phyloP scores from a whole-genome alignment of 2,797 vertebrate species.

The Scolopax rusticola region DNA sequence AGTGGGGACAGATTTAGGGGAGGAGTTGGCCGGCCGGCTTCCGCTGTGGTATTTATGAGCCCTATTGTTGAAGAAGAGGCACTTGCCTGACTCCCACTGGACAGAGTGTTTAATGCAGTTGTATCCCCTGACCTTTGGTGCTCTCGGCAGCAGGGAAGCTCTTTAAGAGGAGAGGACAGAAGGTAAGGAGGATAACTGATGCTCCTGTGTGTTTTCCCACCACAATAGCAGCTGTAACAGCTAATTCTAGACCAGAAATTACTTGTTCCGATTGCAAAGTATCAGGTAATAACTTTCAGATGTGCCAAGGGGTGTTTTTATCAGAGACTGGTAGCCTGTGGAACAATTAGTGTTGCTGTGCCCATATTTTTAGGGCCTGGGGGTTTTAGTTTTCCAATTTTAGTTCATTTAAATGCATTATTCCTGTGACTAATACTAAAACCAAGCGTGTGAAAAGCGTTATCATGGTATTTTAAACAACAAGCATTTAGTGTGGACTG shows the following conservation, averaged over 20 bases:
- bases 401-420: background rate
- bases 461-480: background rate
- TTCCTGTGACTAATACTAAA: conserved; percentile 2
- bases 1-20: background rate
- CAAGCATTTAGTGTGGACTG: background rate
- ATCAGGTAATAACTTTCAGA: background rate
- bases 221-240: background rate
- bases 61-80: background rate
- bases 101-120: background rate
- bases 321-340: background rate
- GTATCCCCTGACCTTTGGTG: background rate
- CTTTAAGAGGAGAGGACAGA: background rate
- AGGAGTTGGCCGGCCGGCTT: background rate
- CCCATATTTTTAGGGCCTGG: background rate
- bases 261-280: background rate
- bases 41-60: background rate
- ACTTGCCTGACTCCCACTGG: background rate
- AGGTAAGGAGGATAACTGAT: background rate
- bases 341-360: background rate
- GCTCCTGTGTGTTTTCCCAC: background rate
- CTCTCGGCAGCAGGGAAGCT: background rate
- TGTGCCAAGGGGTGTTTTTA: background rate
- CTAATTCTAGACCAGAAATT: background rate
- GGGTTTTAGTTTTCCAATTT: conserved; percentile 1
- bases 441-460: background rate